A percentile compares a stretch with the other conserved stretches of the same genome.
Conservation (phyloP, 1,140 invertebrate genomes). For the Bacillus rossius region DNA sequence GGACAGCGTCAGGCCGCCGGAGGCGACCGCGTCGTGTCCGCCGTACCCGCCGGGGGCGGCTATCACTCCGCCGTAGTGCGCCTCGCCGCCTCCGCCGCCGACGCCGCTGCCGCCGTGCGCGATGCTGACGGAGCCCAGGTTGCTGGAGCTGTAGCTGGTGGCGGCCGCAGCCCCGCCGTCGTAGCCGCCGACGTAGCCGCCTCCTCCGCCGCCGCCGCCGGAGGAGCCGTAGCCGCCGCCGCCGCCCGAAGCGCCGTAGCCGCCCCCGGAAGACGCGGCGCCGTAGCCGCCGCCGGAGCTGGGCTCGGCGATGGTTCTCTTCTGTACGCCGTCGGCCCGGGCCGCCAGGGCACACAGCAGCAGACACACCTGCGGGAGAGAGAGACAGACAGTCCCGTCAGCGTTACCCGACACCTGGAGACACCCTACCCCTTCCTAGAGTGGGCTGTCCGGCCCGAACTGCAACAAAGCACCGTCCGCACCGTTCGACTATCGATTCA, state of each 20-base stretch:
- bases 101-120: background rate
- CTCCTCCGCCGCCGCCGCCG: background rate
- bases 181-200: background rate
- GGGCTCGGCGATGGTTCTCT: too few relatives aligned
- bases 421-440: too few relatives aligned
- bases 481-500: too few relatives aligned
- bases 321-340: too few relatives aligned
- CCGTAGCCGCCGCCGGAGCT: background rate
- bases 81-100: background rate
- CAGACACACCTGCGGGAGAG: too few relatives aligned
- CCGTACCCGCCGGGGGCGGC: background rate
- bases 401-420: too few relatives aligned
- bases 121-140: background rate
- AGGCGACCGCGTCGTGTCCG: background rate
- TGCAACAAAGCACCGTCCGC: too few relatives aligned
- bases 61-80: background rate
- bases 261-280: background rate
- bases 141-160: background rate
- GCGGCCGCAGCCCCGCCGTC: background rate
- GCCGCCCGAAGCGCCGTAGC: background rate
- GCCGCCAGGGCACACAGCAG: too few relatives aligned
- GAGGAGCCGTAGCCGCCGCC: conserved; percentile 1
- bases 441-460: too few relatives aligned
- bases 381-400: too few relatives aligned
- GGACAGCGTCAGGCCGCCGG: background rate